phyloP scores from a whole-genome alignment of 2,797 vertebrate genomes.

The Sparidentex hasta region DNA sequence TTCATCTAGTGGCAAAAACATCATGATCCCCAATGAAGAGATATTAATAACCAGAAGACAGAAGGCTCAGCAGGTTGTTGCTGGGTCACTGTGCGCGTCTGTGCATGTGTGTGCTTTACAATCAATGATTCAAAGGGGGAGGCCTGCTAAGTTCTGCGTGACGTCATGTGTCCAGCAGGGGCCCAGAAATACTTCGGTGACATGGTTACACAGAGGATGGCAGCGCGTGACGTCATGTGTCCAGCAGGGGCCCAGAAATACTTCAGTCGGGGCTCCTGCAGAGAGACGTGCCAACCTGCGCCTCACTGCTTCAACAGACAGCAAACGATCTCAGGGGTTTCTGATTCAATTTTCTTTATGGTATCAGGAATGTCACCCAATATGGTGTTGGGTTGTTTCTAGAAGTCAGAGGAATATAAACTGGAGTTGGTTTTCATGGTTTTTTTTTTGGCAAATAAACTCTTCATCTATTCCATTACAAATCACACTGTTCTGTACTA shows the following conservation, averaged over 20 bases:
- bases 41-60: conserved; percentile 57
- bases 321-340: no score
- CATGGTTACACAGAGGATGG: no score
- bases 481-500: no score
- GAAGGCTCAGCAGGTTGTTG: conserved; percentile 37
- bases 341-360: no score
- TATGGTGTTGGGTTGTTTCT: no score
- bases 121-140: conserved; percentile 65
- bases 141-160: conserved; percentile 57
- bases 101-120: conserved; percentile 17
- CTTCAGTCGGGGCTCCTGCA: conserved; percentile 47
- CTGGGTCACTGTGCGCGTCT: conserved; percentile 19
- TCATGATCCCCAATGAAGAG: conserved; percentile 27
- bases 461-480: no score
- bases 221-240: no score
- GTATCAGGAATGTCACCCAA: no score
- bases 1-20: conserved; percentile 18
- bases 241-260: conserved; percentile 63
- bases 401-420: no score
- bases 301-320: no score
- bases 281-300: conserved; percentile 42
- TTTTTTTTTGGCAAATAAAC: no score
- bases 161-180: conserved; percentile 67
- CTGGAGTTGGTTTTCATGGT: no score
- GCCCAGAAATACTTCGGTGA: conserved; percentile 59